Evolutionary conservation across 2,113 vertebrate species (phyloP).

Genomic region (Mungos mungo): DNA sequence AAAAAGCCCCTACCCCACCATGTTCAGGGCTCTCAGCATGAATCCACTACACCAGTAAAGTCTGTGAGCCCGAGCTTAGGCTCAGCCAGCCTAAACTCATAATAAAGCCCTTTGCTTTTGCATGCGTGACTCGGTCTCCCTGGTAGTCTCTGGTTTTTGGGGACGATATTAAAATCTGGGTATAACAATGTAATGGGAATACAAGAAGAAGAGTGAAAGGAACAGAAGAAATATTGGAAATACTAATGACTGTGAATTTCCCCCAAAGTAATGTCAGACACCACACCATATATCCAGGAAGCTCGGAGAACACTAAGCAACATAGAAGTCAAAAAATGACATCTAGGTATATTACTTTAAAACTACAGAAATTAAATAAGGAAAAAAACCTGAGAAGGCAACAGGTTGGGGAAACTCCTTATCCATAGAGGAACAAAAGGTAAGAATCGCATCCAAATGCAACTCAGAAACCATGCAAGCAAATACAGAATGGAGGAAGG

Average conservation of each 20-base stretch:
- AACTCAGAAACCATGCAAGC: not conserved
- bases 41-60: too few species aligned
- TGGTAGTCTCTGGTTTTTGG: too few species aligned
- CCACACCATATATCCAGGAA: not conserved
- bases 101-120: too few species aligned
- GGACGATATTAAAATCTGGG: too few species aligned
- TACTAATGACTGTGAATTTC: not conserved
- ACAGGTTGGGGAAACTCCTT: not conserved
- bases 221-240: not conserved
- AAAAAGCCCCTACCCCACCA: too few species aligned
- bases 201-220: not conserved
- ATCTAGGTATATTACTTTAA: not conserved
- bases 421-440: not conserved
- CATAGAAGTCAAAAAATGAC: not conserved
- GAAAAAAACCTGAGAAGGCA: not conserved
- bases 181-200: not conserved
- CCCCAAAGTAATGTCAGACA: not conserved
- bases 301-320: not conserved
- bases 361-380: not conserved
- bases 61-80: too few species aligned
- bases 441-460: not conserved
- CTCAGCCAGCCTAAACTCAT: too few species aligned
- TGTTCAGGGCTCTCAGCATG: too few species aligned
- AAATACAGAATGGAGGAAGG: not conserved
- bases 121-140: too few species aligned